Evolutionary conservation across 2,888 invertebrate genomes (phyloP), one percentile per base, ranked within the genome.

Genomic region (Heliconius charithonia): DNA sequence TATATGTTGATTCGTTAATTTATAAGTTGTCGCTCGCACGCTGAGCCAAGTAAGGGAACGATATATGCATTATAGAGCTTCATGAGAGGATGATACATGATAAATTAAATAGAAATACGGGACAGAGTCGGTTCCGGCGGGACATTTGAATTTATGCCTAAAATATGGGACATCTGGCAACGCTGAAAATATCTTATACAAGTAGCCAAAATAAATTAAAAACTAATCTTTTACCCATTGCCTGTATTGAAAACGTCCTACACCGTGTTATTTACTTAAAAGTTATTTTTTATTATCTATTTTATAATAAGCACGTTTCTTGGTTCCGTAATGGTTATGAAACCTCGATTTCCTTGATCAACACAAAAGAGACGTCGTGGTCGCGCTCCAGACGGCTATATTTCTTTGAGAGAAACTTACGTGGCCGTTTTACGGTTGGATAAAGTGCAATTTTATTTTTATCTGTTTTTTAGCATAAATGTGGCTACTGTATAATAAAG

Each of bases 301-400:
- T 62, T 75, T 65, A 25, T 63, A 72, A 75, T 69, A 65, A 71
- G 72, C 78, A 79, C 72, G 80, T 75, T 77, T 80, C 72, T 78
- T 65, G 75, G 70, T 80, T 81, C 78, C 76, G 78, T 79, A 79
- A 80, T 86, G 84, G 86, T 90, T 90, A 89, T 87, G 86, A 88
- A 87, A 90, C 85, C 83, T 84, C 82, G 86, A 89, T 90, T 91
- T 91, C 85, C 90, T 88, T 87, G 82, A 81, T 87, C 87, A 81
- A 86, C 76, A 90, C 89, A 88, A 81, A 78, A 88, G 87, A 82
- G 84, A 82, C 81, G 84, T 82, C 85, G 83, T 82, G 81, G 81
- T 80, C 83, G 79, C 81, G 81, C 83, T 82, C 84, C 81, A 85
- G 56, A 37, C 45, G 66, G 66, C 75, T 79, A n/a, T 59, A 77